Evolutionary conservation across 2,797 vertebrate species (phyloP).

Genomic region (Acipenser oxyrinchus): DNA sequence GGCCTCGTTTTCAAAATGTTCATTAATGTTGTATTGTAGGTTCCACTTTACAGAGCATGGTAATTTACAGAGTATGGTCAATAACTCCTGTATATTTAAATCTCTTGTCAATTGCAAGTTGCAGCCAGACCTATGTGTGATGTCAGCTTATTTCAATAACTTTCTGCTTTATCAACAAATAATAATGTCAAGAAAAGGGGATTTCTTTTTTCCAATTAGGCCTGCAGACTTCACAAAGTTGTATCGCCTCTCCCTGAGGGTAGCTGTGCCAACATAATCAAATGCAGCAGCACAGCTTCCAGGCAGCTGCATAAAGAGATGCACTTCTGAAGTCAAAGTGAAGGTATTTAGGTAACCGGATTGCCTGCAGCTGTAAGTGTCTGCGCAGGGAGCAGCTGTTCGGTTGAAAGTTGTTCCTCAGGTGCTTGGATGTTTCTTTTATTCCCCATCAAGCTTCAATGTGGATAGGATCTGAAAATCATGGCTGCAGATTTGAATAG

Average conservation of each 20-base stretch:
- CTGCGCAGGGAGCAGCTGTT: conserved; percentile 35
- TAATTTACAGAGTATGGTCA: too few species aligned
- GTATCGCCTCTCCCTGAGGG: conserved; percentile 15
- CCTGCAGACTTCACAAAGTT: neutral
- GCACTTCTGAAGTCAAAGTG: conserved; percentile 46
- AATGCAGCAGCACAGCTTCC: conserved; percentile 38
- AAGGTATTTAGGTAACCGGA: conserved; percentile 49
- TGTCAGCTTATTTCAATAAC: neutral
- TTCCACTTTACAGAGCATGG: too few species aligned
- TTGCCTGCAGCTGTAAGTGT: conserved; percentile 48
- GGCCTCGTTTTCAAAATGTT: too few species aligned
- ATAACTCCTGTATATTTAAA: too few species aligned
- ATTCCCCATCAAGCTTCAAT: conserved; percentile 21
- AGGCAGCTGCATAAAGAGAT: conserved; percentile 55
- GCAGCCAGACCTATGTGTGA: too few species aligned
- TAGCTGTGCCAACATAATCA: conserved; percentile 12
- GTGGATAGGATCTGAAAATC: neutral
- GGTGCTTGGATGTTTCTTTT: conserved; percentile 23
- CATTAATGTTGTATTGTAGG: too few species aligned
- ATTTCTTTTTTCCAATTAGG: neutral
- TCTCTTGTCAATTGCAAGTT: too few species aligned
- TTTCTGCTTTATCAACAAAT: conserved; percentile 14
- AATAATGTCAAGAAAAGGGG: neutral
- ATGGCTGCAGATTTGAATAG: neutral
- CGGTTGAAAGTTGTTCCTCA: conserved; percentile 32